phyloP scores from a whole-genome alignment of 2,113 vertebrate genomes.

The Brienomyrus longianalis region DNA sequence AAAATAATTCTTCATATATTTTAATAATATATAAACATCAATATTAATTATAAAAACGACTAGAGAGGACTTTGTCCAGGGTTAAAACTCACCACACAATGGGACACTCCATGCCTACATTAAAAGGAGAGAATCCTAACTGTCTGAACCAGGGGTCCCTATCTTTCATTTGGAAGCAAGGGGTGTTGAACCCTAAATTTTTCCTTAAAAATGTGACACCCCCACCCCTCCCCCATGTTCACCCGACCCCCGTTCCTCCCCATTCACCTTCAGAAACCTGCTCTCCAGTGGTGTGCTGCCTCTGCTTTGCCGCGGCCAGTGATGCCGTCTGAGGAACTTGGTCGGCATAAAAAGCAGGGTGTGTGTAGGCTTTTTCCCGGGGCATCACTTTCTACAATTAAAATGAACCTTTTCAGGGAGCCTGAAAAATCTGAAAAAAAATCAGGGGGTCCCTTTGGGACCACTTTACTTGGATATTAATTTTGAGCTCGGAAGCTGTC shows the following conservation, averaged over 20 bases:
- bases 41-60: background rate
- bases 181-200: slow-evolving; percentile 11
- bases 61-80: slow-evolving; percentile 14
- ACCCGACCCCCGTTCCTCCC: background rate
- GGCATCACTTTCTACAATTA: slow-evolving; percentile 65
- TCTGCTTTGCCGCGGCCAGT: slow-evolving; percentile 56
- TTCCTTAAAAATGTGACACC: slow-evolving; percentile 8
- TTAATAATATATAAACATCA: slow-evolving; percentile 8
- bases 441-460: slow-evolving; percentile 32
- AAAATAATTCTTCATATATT: background rate
- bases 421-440: slow-evolving; percentile 57
- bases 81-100: slow-evolving; percentile 16
- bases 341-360: slow-evolving; percentile 58
- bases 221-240: background rate
- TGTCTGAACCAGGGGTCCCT: slow-evolving; percentile 9
- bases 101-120: slow-evolving; percentile 13
- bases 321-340: slow-evolving; percentile 51
- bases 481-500: slow-evolving; percentile 36
- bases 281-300: slow-evolving; percentile 48
- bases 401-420: slow-evolving; percentile 49
- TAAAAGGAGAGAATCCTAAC: slow-evolving; percentile 7
- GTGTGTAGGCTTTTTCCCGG: slow-evolving; percentile 58
- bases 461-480: slow-evolving; percentile 35
- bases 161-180: background rate
- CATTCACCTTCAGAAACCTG: slow-evolving; percentile 45